Evolutionary conservation across 2,888 invertebrate genomes (phyloP).

Genomic region (Lithophane semibrunnea): DNA sequence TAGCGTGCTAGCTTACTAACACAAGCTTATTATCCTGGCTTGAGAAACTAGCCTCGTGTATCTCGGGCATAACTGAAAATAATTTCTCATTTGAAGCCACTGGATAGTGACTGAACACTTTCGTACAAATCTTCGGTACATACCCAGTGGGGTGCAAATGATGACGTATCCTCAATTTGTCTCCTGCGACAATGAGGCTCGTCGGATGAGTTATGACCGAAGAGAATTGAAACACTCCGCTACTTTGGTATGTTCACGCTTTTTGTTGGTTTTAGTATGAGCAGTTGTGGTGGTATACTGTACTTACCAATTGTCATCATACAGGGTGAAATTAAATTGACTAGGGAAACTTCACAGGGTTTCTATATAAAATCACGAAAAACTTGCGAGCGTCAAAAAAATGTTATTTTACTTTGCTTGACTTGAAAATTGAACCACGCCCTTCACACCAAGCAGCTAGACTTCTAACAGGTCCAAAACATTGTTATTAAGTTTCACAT

Average conservation of each 20-base stretch:
- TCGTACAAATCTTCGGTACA: constrained; percentile 36
- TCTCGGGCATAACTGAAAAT: not conserved
- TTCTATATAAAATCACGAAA: not conserved
- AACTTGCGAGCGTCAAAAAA: no score
- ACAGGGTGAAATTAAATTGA: not conserved
- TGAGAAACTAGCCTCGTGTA: not conserved
- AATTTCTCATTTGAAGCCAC: constrained; percentile 21
- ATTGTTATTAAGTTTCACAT: not conserved
- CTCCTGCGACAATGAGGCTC: constrained; percentile 53
- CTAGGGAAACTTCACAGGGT: not conserved
- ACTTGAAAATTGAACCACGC: not conserved
- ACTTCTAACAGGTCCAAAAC: not conserved
- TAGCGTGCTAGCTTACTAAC: not conserved
- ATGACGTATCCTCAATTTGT: constrained; percentile 63
- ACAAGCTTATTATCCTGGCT: not conserved
- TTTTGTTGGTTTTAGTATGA: constrained; percentile 7
- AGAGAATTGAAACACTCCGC: constrained; percentile 45
- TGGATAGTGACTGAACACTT: constrained; percentile 37
- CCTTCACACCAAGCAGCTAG: no score
- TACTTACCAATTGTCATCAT: not conserved
- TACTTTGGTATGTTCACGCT: constrained; percentile 23
- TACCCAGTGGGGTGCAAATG: constrained; percentile 34
- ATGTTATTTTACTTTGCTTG: not conserved
- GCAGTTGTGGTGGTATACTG: not conserved
- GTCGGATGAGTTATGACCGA: constrained; percentile 54